phyloP scores from a whole-genome alignment of 2,797 vertebrate genomes.

The Denticeps clupeoides region DNA sequence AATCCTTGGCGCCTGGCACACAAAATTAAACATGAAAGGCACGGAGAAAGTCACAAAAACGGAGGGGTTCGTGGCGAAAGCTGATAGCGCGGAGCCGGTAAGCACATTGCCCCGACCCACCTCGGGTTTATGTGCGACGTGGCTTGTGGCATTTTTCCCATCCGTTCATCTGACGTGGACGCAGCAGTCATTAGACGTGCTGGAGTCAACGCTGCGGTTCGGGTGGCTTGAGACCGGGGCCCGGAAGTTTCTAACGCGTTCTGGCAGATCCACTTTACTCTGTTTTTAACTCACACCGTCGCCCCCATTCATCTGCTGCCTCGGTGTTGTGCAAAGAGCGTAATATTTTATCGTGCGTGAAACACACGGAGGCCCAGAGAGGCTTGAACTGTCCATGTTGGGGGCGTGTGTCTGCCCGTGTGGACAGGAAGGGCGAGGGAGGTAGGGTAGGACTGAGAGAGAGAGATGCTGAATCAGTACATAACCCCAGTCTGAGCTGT shows the following conservation, averaged over 20 bases:
- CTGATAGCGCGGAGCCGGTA: constrained; percentile 12
- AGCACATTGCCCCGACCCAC: too few species aligned
- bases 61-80: constrained; percentile 7
- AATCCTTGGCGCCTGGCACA: constrained; percentile 35
- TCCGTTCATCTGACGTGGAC: neutral
- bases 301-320: too few species aligned
- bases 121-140: too few species aligned
- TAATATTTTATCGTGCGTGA: too few species aligned
- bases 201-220: neutral
- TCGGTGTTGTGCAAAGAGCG: too few species aligned
- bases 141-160: constrained; percentile 15
- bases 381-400: too few species aligned
- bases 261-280: too few species aligned
- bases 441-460: constrained; percentile 11
- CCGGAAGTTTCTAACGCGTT: too few species aligned
- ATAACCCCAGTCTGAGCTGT: constrained; percentile 11
- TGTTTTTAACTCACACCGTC: too few species aligned
- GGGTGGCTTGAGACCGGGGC: too few species aligned
- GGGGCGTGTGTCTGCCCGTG: too few species aligned
- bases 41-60: constrained; percentile 29
- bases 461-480: constrained; percentile 31
- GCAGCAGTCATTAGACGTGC: constrained; percentile 5
- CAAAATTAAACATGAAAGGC: constrained; percentile 49
- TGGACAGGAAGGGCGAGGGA: neutral
- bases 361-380: too few species aligned